A percentile compares a stretch with the other conserved stretches of the same genome.
phyloP scores from a whole-genome alignment of 1,140 invertebrate genomes.

The Acromyrmex echinatior region DNA sequence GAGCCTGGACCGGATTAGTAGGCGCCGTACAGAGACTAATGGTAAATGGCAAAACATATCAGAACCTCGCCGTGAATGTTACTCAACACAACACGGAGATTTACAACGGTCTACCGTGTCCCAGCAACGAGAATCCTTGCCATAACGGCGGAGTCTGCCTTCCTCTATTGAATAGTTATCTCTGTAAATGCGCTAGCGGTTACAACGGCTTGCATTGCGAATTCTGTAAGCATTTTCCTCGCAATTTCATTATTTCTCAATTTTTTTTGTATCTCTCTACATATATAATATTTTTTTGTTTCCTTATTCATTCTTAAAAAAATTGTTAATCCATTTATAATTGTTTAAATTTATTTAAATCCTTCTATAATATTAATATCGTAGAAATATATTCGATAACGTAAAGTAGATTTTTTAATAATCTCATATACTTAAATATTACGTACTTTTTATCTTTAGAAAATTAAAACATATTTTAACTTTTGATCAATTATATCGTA shows the following conservation, averaged over 20 bases:
- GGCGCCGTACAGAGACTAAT: conserved; percentile 95
- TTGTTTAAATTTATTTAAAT: background rate
- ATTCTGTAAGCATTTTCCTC: conserved; percentile 88
- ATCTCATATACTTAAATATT: background rate
- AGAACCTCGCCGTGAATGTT: conserved; percentile 86
- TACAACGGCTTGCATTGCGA: conserved; percentile 92
- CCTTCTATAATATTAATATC: background rate
- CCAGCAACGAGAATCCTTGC: conserved; percentile 89
- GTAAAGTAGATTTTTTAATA: background rate
- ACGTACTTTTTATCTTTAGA: background rate
- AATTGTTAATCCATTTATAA: background rate
- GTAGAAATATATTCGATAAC: background rate
- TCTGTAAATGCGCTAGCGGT: conserved; percentile 90
- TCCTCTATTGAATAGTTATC: conserved; percentile 90
- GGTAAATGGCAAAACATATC: conserved; percentile 91
- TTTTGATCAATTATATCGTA: background rate
- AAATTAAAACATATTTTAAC: background rate
- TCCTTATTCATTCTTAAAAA: background rate
- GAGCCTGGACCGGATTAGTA: conserved; percentile 91
- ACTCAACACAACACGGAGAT: conserved; percentile 87
- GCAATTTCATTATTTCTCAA: background rate
- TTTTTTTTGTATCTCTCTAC: background rate
- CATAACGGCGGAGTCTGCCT: conserved; percentile 92
- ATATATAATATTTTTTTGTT: background rate
- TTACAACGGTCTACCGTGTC: conserved; percentile 91